These are phyloP conservation scores for Gasterosteus nipponicus DNA, from an alignment of 2,113 vertebrate species.

Conservation along the genomic window DNA sequence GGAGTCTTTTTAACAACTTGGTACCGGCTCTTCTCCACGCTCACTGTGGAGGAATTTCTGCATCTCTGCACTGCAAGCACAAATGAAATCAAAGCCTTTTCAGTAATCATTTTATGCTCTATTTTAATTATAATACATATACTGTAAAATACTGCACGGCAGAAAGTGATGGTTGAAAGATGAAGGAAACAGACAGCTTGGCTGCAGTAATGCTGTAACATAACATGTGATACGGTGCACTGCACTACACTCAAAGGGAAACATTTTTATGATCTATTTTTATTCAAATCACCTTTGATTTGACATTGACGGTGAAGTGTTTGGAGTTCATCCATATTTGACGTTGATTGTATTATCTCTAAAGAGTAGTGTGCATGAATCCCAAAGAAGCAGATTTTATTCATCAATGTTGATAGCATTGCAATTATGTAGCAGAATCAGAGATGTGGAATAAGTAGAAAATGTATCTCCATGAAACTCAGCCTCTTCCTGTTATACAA, in stretches of 20 bases:
- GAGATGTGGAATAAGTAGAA: neutral
- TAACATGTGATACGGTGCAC: slow-evolving; percentile 8
- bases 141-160: slow-evolving; percentile 23
- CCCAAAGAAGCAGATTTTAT: neutral
- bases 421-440: slow-evolving; percentile 5
- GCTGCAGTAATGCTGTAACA: slow-evolving; percentile 29
- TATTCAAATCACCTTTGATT: slow-evolving; percentile 14
- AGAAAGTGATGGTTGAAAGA: slow-evolving; percentile 33
- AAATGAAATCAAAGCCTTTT: slow-evolving; percentile 76
- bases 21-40: slow-evolving; percentile 33
- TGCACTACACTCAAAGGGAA: slow-evolving; percentile 30
- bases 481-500: neutral
- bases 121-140: slow-evolving; percentile 60
- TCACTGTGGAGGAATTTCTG: slow-evolving; percentile 58
- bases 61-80: slow-evolving; percentile 64
- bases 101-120: slow-evolving; percentile 47
- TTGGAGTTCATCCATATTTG: neutral
- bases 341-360: neutral
- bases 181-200: slow-evolving; percentile 29
- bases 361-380: neutral
- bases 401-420: neutral
- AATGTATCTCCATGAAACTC: neutral
- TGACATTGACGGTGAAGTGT: neutral
- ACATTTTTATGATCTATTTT: neutral
- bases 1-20: slow-evolving; percentile 44